These are phyloP conservation scores for Araneus ventricosus DNA, from an alignment of 1,140 invertebrate genomes.

Conservation along the genomic window DNA sequence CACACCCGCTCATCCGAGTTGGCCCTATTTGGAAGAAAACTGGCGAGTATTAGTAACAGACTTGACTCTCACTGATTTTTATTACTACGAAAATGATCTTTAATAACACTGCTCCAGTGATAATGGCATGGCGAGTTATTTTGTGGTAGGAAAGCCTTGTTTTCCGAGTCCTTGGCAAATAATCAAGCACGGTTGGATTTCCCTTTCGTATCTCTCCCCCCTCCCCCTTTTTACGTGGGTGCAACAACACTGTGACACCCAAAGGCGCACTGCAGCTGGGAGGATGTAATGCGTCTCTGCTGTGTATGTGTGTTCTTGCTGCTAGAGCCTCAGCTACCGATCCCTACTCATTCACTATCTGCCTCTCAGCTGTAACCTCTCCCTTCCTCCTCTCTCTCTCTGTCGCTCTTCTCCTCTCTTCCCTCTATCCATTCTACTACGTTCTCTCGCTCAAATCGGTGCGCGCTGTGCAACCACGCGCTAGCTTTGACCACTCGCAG, in stretches of 20 bases:
- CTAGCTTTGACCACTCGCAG: slow-evolving; percentile 74
- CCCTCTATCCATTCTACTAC: slow-evolving; percentile 44
- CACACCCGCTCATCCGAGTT: not conserved
- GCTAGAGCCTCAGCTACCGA: slow-evolving; percentile 21
- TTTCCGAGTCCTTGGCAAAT: slow-evolving; percentile 57
- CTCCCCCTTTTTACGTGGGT: slow-evolving; percentile 57
- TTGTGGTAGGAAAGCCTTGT: slow-evolving; percentile 30
- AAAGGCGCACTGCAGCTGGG: slow-evolving; percentile 68
- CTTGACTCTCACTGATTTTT: not conserved
- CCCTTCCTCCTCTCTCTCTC: slow-evolving; percentile 10
- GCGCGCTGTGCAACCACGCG: slow-evolving; percentile 74
- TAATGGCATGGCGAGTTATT: not conserved
- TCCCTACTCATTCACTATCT: slow-evolving; percentile 35
- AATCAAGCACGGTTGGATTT: slow-evolving; percentile 49
- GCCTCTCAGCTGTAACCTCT: slow-evolving; percentile 36
- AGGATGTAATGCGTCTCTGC: not conserved
- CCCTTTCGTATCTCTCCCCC: not conserved
- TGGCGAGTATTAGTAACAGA: not conserved
- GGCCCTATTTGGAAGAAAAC: not conserved
- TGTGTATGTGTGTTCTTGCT: slow-evolving; percentile 31
- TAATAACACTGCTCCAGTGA: not conserved
- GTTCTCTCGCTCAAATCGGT: slow-evolving; percentile 69
- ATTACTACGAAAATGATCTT: not conserved
- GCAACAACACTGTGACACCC: slow-evolving; percentile 55
- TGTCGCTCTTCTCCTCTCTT: slow-evolving; percentile 38